Evolutionary conservation across 2,113 vertebrate genomes (phyloP), one percentile per base, ranked within the genome.

Genomic region (Ardeotis arabs): DNA sequence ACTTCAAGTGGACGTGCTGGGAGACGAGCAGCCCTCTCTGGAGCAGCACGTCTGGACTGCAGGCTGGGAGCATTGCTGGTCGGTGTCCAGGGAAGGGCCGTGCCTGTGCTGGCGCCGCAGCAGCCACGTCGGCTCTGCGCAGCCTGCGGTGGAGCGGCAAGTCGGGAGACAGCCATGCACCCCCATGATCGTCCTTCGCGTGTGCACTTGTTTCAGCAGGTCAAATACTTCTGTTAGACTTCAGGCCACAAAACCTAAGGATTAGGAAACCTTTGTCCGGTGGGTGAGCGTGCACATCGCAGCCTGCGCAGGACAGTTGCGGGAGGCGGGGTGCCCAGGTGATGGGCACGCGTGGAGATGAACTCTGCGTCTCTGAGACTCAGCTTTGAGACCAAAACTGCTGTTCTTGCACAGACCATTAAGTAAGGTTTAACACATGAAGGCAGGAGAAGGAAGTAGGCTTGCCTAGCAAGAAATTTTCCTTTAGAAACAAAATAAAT

Each of bases 101-200:
- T 50, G 63, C 33, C 53, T 31, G 23, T 27, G 64, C 44, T 10
- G 10, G 16, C 8, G 4, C 41, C 3, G 1, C 25, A 25, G 50
- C 21, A 13, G 12, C 33, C 37, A 12, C 0, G 0, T 8, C 4
- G 44, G 41, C 31, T 50, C 31, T 13, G 37, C 35, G 7, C 3
- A 3, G 62, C 24, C 31, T 8, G 31, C 22, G 73, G 29, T 15
- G 14, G 27, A 33, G 47, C 4, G 3, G 29, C 1, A 6, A 12
- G 17, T 21, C 14, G 3, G 27, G 35, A 29, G 18, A 7, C 49
- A 35, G 44, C 4, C 1, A 8, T 35, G 29, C 33, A 23, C 44
- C 47, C 28, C 28, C 11, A 7, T 22, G 18, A 35, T 33, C 22
- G 21, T 33, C 49, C 63, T 58, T 62, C 1, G 5, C 67, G 58